Base-by-base conservation (phyloP, 2,888 invertebrate genomes). In the Psylliodes chrysocephalus region DNA sequence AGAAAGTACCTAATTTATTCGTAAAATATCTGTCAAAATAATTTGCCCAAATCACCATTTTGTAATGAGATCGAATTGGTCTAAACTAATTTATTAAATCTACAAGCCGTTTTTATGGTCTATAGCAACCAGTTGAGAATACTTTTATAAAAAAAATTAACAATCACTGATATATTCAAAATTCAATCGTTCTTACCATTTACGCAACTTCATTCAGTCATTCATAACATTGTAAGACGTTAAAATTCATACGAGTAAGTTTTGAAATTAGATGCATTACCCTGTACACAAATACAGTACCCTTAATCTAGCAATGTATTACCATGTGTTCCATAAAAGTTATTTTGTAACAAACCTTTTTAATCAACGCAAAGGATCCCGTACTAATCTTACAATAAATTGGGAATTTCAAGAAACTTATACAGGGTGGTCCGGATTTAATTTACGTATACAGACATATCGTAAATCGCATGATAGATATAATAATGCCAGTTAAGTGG, bases 251-350 rank as follows among this genome's bases (percentile, higher is more conserved):
- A 65, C 53, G 62, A 54, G 8, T 4, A 33, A 10, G 33, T n/a
- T 62, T 68, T 60, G 28, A 65, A n/a, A 42, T 60, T 65, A 66
- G 59, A 59, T 42, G 57, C 66, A 63, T 64, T 63, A 71, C 68
- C 72, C 72, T 70, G 71, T 69, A 72, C 69, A 61, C 63, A 66
- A 66, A 67, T 70, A 71, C 65, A 68, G 67, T 66, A 60, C 42
- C 51, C n/a, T n/a, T n/a, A 51, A 53, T 52, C 69, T 70, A 69
- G 61, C 60, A 63, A 56, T 61, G 60, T 67, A 67, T 42, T 67
- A 71, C 64, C 69, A 55, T 71, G 64, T 66, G 49, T 65, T 57
- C 68, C 62, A 64, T 61, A 62, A 68, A 65, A 69, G 46, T 40
- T 47, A n/a, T n/a, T 22, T 38, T 18, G 35, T 42, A 28, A 28